Base-by-base conservation (phyloP, 2,797 vertebrate species). In the Parambassis ranga region DNA sequence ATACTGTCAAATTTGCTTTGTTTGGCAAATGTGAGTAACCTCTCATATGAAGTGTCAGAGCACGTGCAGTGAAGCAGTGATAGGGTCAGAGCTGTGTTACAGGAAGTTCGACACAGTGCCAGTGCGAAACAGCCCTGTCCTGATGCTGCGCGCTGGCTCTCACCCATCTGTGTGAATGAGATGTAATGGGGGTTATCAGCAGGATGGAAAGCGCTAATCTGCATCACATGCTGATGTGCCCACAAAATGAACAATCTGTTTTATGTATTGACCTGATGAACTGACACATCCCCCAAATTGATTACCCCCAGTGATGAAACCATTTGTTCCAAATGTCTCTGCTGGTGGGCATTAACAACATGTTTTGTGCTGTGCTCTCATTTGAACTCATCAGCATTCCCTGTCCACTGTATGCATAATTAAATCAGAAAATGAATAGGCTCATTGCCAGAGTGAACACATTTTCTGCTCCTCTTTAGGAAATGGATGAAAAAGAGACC, bases 221-320 rank as follows among this genome's bases (percentile, higher is more conserved):
- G 30, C 23, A 51, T 49, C n/a, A 11, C 37, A 22, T 35, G 16
- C 20, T 32, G 28, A 37, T 65, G 28, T 23, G 31, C 11, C 18
- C 36, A 56, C 22, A 65, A 49, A 64, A 24, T 15, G 5, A 79
- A 52, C 1, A 23, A 67, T 27, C 35, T 30, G 5, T 59, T 57
- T 50, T n/a, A 58, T 44, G 11, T 56, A 39, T 31, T 61, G 75
- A 62, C 32, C 50, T 28, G 52, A 69, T 59, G 10, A 67, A 30
- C 15, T 69, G 52, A 33, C 43, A 46, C 3, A 10, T 26, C 38
- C 8, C 8, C 8, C 52, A 72, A 36, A 64, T 3, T 18, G 9
- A 59, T 41, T 31, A 10, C 24, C 4, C 9, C 35, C 9, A 16
- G 24, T 28, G 15, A 36, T 27, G 3, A 48, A 55, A 23, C 16